Conservation (phyloP, 2,797 vertebrate genomes). For the Falco rusticolus region DNA sequence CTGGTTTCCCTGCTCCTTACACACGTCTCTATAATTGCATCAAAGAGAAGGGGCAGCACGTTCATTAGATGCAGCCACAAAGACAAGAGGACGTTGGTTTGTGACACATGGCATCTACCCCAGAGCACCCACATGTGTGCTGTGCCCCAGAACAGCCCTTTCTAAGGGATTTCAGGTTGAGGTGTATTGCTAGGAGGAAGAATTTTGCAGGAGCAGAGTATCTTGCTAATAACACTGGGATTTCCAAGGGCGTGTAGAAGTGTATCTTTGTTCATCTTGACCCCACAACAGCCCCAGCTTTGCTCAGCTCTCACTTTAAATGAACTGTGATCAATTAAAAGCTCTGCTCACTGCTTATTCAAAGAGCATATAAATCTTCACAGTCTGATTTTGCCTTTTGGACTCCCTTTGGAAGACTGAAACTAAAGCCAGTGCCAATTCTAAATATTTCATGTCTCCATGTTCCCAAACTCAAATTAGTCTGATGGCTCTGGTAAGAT, state of each 20-base stretch:
- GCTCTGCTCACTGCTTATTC: neutral
- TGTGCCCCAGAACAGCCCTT: neutral
- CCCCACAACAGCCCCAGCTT: neutral
- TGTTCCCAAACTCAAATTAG: neutral
- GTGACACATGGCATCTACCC: accelerated
- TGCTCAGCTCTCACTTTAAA: neutral
- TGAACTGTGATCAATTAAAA: slow-evolving; percentile 1
- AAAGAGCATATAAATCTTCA: neutral
- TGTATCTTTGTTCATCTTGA: neutral
- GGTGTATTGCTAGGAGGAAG: neutral
- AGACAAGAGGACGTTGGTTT: accelerated
- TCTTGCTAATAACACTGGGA: neutral
- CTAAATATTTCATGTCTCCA: slow-evolving; percentile 9
- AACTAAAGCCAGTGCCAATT: slow-evolving; percentile 34
- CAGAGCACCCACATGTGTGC: accelerated
- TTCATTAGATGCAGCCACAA: no score
- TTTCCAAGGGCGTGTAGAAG: neutral
- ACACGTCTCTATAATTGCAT: neutral
- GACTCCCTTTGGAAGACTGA: neutral
- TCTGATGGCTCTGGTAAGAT: neutral
- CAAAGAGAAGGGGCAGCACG: neutral
- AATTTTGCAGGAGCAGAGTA: neutral
- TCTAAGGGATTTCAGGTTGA: neutral
- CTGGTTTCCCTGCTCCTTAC: neutral
- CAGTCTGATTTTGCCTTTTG: neutral